phyloP scores from a whole-genome alignment of 1,140 invertebrate genomes.

The Zophobas atratus region DNA sequence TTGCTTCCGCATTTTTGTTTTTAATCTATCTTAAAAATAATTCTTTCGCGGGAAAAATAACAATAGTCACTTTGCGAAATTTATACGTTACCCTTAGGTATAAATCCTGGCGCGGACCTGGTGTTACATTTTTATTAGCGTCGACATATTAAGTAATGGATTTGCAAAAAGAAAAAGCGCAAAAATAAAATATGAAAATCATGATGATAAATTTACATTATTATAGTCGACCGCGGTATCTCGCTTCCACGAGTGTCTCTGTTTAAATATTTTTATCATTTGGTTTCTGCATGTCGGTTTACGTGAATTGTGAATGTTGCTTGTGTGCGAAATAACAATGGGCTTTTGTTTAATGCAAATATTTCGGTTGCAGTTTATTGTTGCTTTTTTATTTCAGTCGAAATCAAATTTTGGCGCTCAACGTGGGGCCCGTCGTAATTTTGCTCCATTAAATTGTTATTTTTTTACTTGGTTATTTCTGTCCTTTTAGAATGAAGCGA shows the following conservation, averaged over 20 bases:
- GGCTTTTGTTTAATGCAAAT: too few species aligned
- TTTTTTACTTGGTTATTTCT: too few species aligned
- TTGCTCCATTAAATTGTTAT: too few species aligned
- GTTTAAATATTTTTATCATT: conserved; percentile 36
- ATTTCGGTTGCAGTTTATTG: too few species aligned
- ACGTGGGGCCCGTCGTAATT: too few species aligned
- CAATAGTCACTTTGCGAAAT: conserved; percentile 6
- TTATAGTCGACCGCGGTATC: conserved; percentile 2
- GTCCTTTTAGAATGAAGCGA: too few species aligned
- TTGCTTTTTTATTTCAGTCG: too few species aligned
- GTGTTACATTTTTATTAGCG: conserved; percentile 15
- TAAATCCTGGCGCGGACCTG: conserved; percentile 2
- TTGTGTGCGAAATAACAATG: too few species aligned
- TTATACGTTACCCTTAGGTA: conserved; percentile 12
- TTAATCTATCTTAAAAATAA: not conserved
- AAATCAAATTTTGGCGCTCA: too few species aligned
- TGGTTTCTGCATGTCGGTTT: not conserved
- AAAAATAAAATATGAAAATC: conserved; percentile 34
- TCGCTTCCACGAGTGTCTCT: not conserved
- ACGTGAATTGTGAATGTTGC: too few species aligned
- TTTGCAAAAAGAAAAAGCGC: conserved; percentile 10
- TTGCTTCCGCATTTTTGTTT: not conserved
- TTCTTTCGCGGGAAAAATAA: not conserved
- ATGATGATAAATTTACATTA: conserved; percentile 17
- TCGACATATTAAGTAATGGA: conserved; percentile 22